Evolutionary conservation across 2,888 invertebrate genomes (phyloP), one percentile per base, ranked within the genome.

Genomic region (Pherbina coryleti): DNA sequence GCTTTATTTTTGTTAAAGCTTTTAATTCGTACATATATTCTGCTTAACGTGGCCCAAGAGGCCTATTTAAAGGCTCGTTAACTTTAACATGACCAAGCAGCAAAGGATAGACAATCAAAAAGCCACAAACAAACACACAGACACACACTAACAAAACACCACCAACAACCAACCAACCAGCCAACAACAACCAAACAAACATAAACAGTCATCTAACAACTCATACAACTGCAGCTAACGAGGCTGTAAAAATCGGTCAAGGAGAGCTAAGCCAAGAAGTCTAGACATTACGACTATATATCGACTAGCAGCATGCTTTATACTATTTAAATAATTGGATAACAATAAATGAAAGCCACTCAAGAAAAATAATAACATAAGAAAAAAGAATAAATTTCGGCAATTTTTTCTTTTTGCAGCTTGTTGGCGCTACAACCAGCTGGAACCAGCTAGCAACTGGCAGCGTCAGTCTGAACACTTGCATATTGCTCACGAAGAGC

Each of bases 11-110:
- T 75, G 79, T 49, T 75, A 72, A 70, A 34, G 70, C 72, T 80
- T 81, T 80, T 75, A 70, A 82, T 82, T 81, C 79, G 78, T 79
- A 81, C 80, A 81, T 82, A 80, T 82, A 81, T 82, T 81, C 72
- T 80, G 79, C 80, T 81, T 83, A 83, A 83, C 80, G 83, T 80
- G 78, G 55, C 83, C 81, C 83, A 75, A 31, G 83, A 81, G 83
- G 77, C 81, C 83, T 82, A 83, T 83, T 82, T 81, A 80, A 82
- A 81, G 82, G 81, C 80, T 82, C 82, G 83, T 83, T 83, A 83
- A 82, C 82, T 81, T 82, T 78, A 79, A 78, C 78, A 81, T 80
- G 81, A 78, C 81, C 79, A 81, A 75, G 37, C 34, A 22, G 22
- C 34, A 22, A 37, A 19, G 37, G 9, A 37, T 14, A 22, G 49